These are phyloP conservation scores for Melozone crissalis DNA, from an alignment of 2,113 vertebrate species.

Conservation along the genomic window DNA sequence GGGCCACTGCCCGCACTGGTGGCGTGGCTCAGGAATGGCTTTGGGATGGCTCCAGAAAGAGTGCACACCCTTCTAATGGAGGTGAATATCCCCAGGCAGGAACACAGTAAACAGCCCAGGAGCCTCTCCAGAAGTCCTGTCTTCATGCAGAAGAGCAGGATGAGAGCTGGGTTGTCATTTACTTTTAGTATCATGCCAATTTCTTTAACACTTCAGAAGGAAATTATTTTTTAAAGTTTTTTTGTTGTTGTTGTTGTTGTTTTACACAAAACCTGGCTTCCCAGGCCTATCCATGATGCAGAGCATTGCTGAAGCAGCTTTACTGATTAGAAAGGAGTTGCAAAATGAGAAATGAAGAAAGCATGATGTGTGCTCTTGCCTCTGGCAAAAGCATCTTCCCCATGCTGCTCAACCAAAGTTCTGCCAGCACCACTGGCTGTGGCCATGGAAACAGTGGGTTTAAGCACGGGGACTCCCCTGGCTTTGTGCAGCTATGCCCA, in stretches of 20 bases:
- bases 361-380: fast-evolving
- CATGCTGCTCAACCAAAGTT: neutral
- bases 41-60: fast-evolving
- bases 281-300: neutral
- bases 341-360: neutral
- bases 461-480: neutral
- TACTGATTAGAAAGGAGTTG: neutral
- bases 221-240: neutral
- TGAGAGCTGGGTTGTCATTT: neutral
- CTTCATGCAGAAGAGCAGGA: neutral
- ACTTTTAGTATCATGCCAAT: neutral
- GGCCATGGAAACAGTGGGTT: constrained; percentile 38
- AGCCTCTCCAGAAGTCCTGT: neutral
- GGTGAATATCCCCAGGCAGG: fast-evolving
- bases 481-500: constrained; percentile 37
- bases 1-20: fast-evolving
- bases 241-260: neutral
- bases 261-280: neutral
- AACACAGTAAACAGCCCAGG: fast-evolving
- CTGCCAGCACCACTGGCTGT: neutral
- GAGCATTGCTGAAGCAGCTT: neutral
- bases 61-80: fast-evolving
- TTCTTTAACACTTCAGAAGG: neutral
- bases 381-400: neutral
- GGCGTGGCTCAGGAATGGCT: neutral